phyloP scores from a whole-genome alignment of 1,140 invertebrate species.

The Anastatus disparis region DNA sequence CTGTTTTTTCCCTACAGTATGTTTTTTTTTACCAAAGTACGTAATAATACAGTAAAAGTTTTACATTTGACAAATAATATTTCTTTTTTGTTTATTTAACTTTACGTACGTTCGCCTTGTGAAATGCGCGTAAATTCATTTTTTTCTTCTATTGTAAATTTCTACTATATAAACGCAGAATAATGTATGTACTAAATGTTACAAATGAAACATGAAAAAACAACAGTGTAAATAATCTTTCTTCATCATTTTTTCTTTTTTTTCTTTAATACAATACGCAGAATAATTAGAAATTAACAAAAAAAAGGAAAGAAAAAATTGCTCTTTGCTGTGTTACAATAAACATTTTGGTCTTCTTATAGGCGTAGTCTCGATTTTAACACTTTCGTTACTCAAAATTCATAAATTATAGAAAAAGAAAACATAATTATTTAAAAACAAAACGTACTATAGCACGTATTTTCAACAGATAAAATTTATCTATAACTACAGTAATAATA shows the following conservation, averaged over 20 bases:
- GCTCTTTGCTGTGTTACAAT: constrained; percentile 24
- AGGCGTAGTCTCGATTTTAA: constrained; percentile 24
- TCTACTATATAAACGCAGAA: constrained; percentile 32
- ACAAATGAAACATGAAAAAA: constrained; percentile 39
- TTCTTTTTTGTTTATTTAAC: too few relatives aligned
- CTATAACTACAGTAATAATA: too few relatives aligned
- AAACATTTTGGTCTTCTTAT: constrained; percentile 23
- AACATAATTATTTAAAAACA: too few relatives aligned
- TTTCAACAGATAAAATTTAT: too few relatives aligned
- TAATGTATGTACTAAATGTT: constrained; percentile 35
- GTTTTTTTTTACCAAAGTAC: constrained; percentile 36
- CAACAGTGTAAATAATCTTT: constrained; percentile 33
- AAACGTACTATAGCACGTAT: too few relatives aligned
- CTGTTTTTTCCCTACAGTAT: constrained; percentile 31
- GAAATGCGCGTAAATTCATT: constrained; percentile 32
- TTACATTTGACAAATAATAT: constrained; percentile 37
- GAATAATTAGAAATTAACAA: constrained; percentile 19
- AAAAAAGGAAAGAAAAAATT: constrained; percentile 21
- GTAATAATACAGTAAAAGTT: constrained; percentile 42
- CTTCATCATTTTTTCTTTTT: too few relatives aligned
- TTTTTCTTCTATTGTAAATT: constrained; percentile 22
- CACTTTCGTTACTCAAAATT: too few relatives aligned
- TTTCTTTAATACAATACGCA: constrained; percentile 24
- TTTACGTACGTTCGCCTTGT: constrained; percentile 37
- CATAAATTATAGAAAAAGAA: too few relatives aligned